A percentile compares a stretch with the other conserved stretches of the same genome.
These are phyloP conservation scores for Nomia melanderi DNA, from an alignment of 1,140 invertebrate species.

Conservation along the genomic window DNA sequence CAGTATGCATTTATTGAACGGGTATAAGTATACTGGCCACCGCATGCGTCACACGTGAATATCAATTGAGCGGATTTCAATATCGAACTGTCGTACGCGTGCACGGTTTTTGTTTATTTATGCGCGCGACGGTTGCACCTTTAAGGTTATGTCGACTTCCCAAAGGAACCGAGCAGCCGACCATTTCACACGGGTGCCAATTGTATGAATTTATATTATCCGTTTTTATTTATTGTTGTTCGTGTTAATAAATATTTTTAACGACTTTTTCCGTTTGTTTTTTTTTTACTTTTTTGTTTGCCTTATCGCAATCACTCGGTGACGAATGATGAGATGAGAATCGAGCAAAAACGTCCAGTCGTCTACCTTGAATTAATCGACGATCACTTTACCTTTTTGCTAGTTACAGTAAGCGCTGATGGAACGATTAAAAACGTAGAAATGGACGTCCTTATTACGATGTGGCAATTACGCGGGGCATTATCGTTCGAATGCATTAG, in stretches of 20 bases:
- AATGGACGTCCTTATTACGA: neutral
- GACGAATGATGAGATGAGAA: neutral
- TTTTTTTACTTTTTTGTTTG: neutral
- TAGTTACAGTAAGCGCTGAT: neutral
- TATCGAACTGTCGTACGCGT: neutral
- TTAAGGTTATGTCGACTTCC: neutral
- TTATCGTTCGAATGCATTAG: neutral
- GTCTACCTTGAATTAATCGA: constrained; percentile 4
- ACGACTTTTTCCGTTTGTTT: neutral
- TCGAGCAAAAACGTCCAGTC: neutral
- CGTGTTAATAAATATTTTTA: too few relatives aligned
- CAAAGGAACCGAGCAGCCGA: neutral
- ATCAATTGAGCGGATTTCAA: constrained; percentile 8
- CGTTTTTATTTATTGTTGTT: too few relatives aligned
- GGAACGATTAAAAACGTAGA: neutral
- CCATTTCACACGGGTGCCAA: neutral
- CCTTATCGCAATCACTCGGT: neutral
- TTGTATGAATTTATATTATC: neutral
- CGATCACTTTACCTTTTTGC: neutral
- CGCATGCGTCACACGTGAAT: constrained; percentile 1
- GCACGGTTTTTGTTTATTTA: constrained; percentile 9
- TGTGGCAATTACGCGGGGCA: neutral
- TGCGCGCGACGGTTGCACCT: neutral
- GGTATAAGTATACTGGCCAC: neutral
- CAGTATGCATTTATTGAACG: constrained; percentile 1